Conservation (phyloP, 2,797 vertebrate species). For the Amazona ochrocephala region DNA sequence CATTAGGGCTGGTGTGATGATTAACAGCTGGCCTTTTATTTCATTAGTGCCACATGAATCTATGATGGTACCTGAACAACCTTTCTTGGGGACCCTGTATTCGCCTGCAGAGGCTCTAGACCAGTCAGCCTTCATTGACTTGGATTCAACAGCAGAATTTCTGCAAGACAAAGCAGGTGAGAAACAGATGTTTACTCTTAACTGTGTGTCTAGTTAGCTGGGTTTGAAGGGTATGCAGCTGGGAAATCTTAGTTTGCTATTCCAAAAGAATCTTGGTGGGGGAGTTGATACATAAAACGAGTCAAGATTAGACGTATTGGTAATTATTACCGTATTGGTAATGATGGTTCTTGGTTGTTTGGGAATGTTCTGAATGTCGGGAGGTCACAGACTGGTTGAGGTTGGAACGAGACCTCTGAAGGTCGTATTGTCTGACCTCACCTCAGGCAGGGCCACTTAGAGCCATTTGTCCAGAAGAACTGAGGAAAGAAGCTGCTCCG, state of each 20-base stretch:
- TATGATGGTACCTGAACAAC: conserved; percentile 28
- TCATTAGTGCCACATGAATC: conserved; percentile 20
- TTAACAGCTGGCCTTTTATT: neutral
- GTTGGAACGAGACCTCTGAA: neutral
- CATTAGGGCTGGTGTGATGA: no score
- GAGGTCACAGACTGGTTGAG: neutral
- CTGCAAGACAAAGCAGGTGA: conserved; percentile 63
- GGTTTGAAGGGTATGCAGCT: neutral
- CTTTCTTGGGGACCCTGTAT: conserved; percentile 42
- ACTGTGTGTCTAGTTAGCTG: no score
- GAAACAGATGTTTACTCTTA: rapidly evolving
- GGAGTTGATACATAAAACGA: neutral
- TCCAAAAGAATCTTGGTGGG: neutral
- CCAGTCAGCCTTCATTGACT: conserved; percentile 3
- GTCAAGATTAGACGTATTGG: neutral
- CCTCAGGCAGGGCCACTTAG: neutral
- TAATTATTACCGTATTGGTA: neutral
- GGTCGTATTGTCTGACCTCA: rapidly evolving
- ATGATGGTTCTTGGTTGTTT: neutral
- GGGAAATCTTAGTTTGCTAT: rapidly evolving
- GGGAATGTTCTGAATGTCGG: neutral
- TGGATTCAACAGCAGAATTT: conserved; percentile 7
- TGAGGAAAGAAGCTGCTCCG: neutral
- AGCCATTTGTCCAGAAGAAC: neutral
- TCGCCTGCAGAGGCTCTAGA: conserved; percentile 39